These are phyloP conservation scores for Subanguina moxae DNA, from an alignment of 1,140 invertebrate species.

Conservation along the genomic window DNA sequence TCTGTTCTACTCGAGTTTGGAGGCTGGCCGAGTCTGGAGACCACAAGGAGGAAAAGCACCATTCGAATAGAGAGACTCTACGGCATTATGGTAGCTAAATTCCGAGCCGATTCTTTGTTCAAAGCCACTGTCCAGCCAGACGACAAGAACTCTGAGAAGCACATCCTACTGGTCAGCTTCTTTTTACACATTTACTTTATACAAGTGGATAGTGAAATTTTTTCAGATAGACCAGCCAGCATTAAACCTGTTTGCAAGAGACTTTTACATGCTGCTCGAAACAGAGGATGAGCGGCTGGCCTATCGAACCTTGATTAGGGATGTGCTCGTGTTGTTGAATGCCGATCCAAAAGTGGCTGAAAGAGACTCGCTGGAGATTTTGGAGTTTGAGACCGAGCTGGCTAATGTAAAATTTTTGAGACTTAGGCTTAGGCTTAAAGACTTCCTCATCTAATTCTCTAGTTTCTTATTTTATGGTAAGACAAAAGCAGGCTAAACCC, in stretches of 20 bases:
- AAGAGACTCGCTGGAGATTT: constrained; percentile 70
- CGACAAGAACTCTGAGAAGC: constrained; percentile 58
- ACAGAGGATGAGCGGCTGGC: constrained; percentile 57
- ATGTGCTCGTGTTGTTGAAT: constrained; percentile 66
- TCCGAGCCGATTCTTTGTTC: constrained; percentile 54
- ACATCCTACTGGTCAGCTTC: constrained; percentile 45
- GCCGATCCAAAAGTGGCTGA: constrained; percentile 66
- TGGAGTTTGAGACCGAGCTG: constrained; percentile 76
- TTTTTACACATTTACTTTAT: background rate
- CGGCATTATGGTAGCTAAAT: constrained; percentile 56
- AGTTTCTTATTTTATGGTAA: background rate
- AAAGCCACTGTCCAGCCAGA: constrained; percentile 58
- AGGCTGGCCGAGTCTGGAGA: constrained; percentile 55
- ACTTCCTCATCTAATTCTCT: too few relatives aligned
- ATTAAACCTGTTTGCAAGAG: constrained; percentile 55
- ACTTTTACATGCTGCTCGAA: constrained; percentile 56
- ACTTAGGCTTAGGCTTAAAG: constrained; percentile 21
- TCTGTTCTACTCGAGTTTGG: constrained; percentile 49
- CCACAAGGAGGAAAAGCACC: constrained; percentile 13
- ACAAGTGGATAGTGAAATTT: background rate
- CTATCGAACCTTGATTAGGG: constrained; percentile 50
- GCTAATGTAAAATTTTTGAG: constrained; percentile 71
- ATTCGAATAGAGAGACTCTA: constrained; percentile 50
- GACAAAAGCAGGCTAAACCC: too few relatives aligned
- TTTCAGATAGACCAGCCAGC: constrained; percentile 55